phyloP scores from a whole-genome alignment of 2,888 invertebrate species.

The Tromatobia lineatoria region DNA sequence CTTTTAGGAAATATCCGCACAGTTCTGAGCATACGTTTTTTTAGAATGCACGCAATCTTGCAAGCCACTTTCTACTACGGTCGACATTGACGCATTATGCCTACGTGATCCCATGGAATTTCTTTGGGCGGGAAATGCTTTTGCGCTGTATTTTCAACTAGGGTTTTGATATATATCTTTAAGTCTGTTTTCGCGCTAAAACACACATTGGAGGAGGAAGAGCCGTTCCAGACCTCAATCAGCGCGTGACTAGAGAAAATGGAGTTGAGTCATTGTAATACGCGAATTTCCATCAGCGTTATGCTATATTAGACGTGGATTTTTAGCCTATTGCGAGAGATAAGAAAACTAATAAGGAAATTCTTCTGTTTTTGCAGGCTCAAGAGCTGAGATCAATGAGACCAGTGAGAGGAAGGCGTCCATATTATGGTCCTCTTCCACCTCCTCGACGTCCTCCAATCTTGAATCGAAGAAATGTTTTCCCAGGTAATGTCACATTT shows the following conservation, averaged over 20 bases:
- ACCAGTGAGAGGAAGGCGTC: conserved; percentile 76
- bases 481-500: conserved; percentile 75
- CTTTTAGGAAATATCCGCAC: too few relatives aligned
- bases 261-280: conserved; percentile 71
- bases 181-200: conserved; percentile 48
- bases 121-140: conserved; percentile 1
- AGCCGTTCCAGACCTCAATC: conserved; percentile 79
- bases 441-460: conserved; percentile 71
- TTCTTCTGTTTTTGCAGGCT: conserved; percentile 74
- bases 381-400: conserved; percentile 80
- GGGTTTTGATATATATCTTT: conserved; percentile 18
- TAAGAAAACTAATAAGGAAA: conserved; percentile 18
- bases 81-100: background rate
- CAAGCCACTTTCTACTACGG: background rate
- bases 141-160: conserved; percentile 2
- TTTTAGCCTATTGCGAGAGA: conserved; percentile 23
- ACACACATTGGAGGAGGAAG: conserved; percentile 66
- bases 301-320: conserved; percentile 42
- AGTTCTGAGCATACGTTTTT: background rate
- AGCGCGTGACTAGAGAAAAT: conserved; percentile 78
- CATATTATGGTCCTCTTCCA: conserved; percentile 74
- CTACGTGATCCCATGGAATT: conserved; percentile 5
- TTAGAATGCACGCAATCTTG: background rate
- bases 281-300: conserved; percentile 39
- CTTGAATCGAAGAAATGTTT: conserved; percentile 81